Evolutionary conservation across 2,797 vertebrate species (phyloP), one percentile per base, ranked within the genome.

Genomic region (Lutjanus campechanus): DNA sequence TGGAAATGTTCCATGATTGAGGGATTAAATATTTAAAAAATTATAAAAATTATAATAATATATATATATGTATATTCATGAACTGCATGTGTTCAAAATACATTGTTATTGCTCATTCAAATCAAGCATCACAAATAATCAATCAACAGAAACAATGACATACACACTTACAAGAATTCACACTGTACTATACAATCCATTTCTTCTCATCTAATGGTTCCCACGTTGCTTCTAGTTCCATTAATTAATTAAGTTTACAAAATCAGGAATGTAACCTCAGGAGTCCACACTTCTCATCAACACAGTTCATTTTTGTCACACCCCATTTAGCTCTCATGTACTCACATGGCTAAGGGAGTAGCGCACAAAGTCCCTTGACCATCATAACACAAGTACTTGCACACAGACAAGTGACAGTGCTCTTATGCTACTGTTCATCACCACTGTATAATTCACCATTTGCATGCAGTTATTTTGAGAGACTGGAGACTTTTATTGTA

Each of bases 311-410:
- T 75, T 75, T 56, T 49, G n/a, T 63, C 49, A 58, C 73, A 54
- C 55, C 3, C 36, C 46, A 79, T 77, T 77, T 70, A 69, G 58
- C 77, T 36, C 22, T 47, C 58, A 40, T 74, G 44, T 66, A 22
- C 44, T 77, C 29, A 59, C 49, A n/a, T 73, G 40, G 55, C 61
- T 15, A 41, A 4, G 22, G n/a, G 65, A 74, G 25, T 41, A 44
- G 11, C 46, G 20, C 9, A 56, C n/a, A 50, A 55, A 55, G 29
- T 76, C 79, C 55, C 20, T 73, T 19, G 49, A 66, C 50, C 65
- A 53, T 61, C 44, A 50, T 25, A 63, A 49, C 73, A 65, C 51
- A 69, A 44, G 20, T 44, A 17, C 25, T 41, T 62, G 40, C 25
- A 54, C 51, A 68, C 19, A 66, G 64, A 69, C 60, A 53, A 63